A percentile compares a stretch with the other conserved stretches of the same genome.
phyloP scores from a whole-genome alignment of 2,888 invertebrate species.

The Anthophora plumipes region DNA sequence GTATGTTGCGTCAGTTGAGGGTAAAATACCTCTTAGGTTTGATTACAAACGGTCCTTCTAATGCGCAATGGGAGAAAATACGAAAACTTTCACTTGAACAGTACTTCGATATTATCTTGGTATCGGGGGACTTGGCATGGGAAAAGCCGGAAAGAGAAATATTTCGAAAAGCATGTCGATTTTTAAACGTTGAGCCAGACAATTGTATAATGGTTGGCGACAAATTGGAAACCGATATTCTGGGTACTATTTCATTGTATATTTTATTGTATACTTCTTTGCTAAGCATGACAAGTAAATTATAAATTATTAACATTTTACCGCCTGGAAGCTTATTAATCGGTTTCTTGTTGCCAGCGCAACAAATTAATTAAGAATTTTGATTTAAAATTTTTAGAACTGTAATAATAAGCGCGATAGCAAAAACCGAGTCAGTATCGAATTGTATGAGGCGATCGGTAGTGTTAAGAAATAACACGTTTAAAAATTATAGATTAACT shows the following conservation, averaged over 20 bases:
- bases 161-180: constrained; percentile 92
- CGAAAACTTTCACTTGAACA: constrained; percentile 89
- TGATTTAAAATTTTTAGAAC: too few relatives aligned
- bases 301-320: too few relatives aligned
- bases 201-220: constrained; percentile 95
- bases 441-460: too few relatives aligned
- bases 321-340: too few relatives aligned
- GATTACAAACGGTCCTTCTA: constrained; percentile 94
- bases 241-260: constrained; percentile 79
- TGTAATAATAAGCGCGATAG: too few relatives aligned
- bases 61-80: constrained; percentile 95
- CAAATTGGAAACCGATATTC: constrained; percentile 94
- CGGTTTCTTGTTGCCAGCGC: too few relatives aligned
- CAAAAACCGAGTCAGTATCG: too few relatives aligned
- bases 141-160: constrained; percentile 94
- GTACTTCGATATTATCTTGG: constrained; percentile 92
- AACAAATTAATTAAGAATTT: too few relatives aligned
- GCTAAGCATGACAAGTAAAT: too few relatives aligned
- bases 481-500: not conserved
- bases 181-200: constrained; percentile 90
- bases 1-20: constrained; percentile 89
- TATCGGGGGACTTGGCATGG: constrained; percentile 94
- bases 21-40: constrained; percentile 91
- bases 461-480: too few relatives aligned
- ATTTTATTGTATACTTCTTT: too few relatives aligned